Evolutionary conservation across 1,140 invertebrate species (phyloP).

Genomic region (Pseudomyrmex gracilis): DNA sequence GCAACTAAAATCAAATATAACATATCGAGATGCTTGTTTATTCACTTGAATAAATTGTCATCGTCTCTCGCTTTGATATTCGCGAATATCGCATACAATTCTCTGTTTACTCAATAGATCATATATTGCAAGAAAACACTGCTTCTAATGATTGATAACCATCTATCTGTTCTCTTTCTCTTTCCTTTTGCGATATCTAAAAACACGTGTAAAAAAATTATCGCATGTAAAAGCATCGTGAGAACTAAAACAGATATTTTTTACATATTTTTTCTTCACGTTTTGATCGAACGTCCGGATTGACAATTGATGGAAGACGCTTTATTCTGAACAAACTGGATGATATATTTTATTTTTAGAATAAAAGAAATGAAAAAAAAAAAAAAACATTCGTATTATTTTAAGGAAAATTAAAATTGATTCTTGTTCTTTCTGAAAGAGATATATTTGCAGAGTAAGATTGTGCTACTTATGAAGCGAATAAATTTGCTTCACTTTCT

Average conservation of each 20-base stretch:
- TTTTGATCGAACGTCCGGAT: neutral
- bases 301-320: neutral
- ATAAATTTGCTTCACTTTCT: neutral
- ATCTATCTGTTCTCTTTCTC: neutral
- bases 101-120: constrained; percentile 8
- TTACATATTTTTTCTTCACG: too few relatives aligned
- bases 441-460: neutral
- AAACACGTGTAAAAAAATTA: neutral
- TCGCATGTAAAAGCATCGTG: neutral
- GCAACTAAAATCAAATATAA: neutral
- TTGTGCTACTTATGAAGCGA: neutral
- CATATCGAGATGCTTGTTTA: constrained; percentile 2
- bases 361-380: neutral
- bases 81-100: neutral
- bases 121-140: too few relatives aligned
- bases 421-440: neutral
- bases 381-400: neutral
- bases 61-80: neutral
- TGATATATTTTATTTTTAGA: neutral
- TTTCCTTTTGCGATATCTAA: neutral
- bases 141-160: too few relatives aligned
- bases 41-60: neutral
- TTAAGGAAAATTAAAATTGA: neutral
- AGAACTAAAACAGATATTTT: neutral
- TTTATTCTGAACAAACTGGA: neutral